These are phyloP conservation scores for Leucozona laternaria DNA, from an alignment of 2,888 invertebrate species.

Conservation along the genomic window DNA sequence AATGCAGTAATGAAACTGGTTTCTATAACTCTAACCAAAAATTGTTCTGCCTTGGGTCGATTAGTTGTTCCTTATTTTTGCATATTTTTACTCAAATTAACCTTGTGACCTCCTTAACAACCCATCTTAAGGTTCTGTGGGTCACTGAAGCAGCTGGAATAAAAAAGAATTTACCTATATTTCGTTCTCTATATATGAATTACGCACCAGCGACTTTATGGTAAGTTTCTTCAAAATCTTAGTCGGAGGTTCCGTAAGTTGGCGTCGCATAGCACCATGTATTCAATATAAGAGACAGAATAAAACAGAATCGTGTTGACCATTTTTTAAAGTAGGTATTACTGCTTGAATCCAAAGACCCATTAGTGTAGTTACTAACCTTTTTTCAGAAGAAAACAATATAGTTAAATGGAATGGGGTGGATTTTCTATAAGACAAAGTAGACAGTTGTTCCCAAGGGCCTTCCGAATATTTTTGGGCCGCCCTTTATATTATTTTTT, in stretches of 20 bases:
- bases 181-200: not conserved
- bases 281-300: too few relatives aligned
- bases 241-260: constrained; percentile 23
- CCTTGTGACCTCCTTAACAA: constrained; percentile 65
- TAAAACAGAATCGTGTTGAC: too few relatives aligned
- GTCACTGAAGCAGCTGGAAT: constrained; percentile 46
- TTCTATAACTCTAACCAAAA: not conserved
- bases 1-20: constrained; percentile 42
- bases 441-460: not conserved
- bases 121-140: constrained; percentile 23
- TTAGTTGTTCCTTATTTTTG: constrained; percentile 33
- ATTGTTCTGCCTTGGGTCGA: constrained; percentile 26
- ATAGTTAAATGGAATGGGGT: too few relatives aligned
- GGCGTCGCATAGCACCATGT: not conserved
- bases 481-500: too few relatives aligned
- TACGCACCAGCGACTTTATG: not conserved
- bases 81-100: constrained; percentile 69
- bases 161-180: constrained; percentile 2
- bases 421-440: not conserved
- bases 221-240: not conserved
- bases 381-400: too few relatives aligned
- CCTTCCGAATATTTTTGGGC: too few relatives aligned
- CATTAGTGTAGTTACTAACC: too few relatives aligned
- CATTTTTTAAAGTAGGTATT: too few relatives aligned
- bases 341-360: too few relatives aligned